Percentiles rank a stretch among this genome's conserved stretches.
phyloP scores from a whole-genome alignment of 2,113 vertebrate genomes.

The Centropus bengalensis region DNA sequence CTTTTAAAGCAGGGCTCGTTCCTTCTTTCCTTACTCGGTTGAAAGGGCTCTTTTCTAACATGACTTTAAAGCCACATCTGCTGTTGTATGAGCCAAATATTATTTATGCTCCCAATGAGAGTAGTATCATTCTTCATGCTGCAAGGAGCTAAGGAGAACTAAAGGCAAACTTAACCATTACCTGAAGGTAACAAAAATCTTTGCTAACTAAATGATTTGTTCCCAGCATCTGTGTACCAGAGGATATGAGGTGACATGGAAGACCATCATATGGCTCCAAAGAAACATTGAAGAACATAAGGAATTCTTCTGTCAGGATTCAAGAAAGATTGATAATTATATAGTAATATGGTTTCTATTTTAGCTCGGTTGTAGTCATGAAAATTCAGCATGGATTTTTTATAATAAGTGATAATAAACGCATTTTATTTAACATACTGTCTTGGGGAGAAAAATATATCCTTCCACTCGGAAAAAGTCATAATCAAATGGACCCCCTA shows the following conservation, averaged over 20 bases:
- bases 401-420: not conserved
- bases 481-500: not conserved
- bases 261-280: not conserved
- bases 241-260: not conserved
- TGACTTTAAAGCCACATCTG: not conserved
- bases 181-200: not conserved
- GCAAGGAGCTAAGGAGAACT: not conserved
- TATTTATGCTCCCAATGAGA: not conserved
- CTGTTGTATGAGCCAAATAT: not conserved
- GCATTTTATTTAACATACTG: conserved; percentile 5
- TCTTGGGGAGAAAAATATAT: not conserved
- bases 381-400: not conserved
- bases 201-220: not conserved
- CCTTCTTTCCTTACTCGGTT: not conserved
- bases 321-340: not conserved
- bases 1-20: not conserved
- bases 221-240: conserved; percentile 1
- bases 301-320: not conserved
- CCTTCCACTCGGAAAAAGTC: conserved; percentile 6
- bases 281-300: not conserved
- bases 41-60: not conserved
- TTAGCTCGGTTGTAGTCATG: not conserved
- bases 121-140: not conserved
- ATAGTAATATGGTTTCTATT: conserved; percentile 22
- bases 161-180: not conserved